A percentile compares a stretch with the other conserved stretches of the same genome.
Conservation (phyloP, 1,140 invertebrate genomes). For the Cherax quadricarinatus region DNA sequence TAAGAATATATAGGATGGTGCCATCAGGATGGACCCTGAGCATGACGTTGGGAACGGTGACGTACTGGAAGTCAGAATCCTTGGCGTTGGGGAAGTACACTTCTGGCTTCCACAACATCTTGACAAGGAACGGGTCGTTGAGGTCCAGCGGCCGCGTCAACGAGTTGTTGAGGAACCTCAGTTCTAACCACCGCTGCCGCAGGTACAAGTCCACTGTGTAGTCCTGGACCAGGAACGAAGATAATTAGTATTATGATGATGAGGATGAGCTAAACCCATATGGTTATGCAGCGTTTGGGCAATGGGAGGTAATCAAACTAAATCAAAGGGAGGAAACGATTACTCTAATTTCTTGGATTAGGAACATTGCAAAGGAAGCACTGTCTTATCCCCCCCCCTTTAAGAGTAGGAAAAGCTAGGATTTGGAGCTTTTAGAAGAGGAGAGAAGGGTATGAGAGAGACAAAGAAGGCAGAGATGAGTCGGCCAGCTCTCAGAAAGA, state of each 20-base stretch:
- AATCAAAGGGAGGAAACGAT: no score
- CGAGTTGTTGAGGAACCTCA: constrained; percentile 78
- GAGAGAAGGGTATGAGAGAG: not conserved
- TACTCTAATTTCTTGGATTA: no score
- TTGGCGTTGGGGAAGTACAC: constrained; percentile 85
- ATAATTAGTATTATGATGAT: no score
- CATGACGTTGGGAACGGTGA: constrained; percentile 84
- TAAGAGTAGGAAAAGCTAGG: no score
- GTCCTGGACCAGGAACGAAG: constrained; percentile 76
- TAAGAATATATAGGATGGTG: constrained; percentile 82
- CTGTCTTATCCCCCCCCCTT: no score
- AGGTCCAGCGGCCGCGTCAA: constrained; percentile 79
- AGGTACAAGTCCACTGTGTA: constrained; percentile 82
- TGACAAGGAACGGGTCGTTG: constrained; percentile 80
- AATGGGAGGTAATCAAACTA: no score
- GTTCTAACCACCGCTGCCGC: constrained; percentile 80
- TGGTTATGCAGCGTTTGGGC: no score
- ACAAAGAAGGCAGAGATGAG: no score
- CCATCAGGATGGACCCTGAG: constrained; percentile 82
- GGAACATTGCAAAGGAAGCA: no score
- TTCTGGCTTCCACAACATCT: constrained; percentile 84
- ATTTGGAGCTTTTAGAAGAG: no score
- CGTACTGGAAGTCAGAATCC: constrained; percentile 82
- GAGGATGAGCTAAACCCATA: no score
- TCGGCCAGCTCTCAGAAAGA: no score